Base-by-base conservation (phyloP, 2,797 vertebrate species). In the Chromobotia macracanthus region DNA sequence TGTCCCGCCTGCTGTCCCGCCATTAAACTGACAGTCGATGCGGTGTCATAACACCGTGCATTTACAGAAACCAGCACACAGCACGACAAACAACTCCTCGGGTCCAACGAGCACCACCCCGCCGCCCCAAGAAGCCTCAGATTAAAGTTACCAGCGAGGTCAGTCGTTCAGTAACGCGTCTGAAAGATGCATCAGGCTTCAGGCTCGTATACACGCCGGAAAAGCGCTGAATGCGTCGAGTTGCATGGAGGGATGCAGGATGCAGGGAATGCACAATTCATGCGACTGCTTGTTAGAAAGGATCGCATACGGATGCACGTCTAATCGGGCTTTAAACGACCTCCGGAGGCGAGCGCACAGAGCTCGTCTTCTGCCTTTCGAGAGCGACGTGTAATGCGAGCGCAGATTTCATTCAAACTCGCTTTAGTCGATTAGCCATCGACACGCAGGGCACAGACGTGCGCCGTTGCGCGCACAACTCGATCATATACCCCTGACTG, bases 1-100 rank as follows among this genome's bases (percentile, higher is more conserved):
- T 89, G 94, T 94, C 93, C 93, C 92, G 93, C 92, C 93, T 90
- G 94, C 91, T 94, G 93, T 94, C 93, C 94, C 92, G 94, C 94
- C 94, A 95, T 95, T 94, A 94, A 93, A 90, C 92, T 90, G 93
- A 92, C 90, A 91, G 93, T 91, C 89, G 90, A 90, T 92, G 93
- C 91, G 90, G 91, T 93, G 92, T 90, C 92, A 93, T 93, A 90
- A 91, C 93, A 94, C 93, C 93, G 89, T 91, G 91, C 92, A 93
- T 92, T 91, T 91, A 90, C 88, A 90, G 91, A 92, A 91, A 93
- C 41, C 91, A 91, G 88, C 89, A 58, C 61, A 72, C 31, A 31
- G 31, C 5, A 31, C 78, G 80, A 82, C 83, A 55, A 44, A 65
- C 64, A 72, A 35, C 72, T 82, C 83, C 85, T 82, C 66, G 75